Conservation (phyloP, 2,797 vertebrate genomes). For the Enteromius thamalakanensis region DNA sequence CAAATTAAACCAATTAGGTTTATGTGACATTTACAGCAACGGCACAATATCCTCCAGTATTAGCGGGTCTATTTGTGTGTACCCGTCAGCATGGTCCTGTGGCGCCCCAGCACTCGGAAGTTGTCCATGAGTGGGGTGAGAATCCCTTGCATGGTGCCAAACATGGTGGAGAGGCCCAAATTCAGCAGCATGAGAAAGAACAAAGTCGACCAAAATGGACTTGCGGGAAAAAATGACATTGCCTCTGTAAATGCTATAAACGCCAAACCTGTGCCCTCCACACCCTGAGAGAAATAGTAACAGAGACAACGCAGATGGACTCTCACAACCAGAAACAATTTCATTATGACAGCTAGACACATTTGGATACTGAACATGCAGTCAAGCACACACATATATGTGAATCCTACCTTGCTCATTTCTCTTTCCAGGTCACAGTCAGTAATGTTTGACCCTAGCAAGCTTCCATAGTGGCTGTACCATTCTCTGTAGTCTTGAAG, state of each 20-base stretch:
- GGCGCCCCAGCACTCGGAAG: slow-evolving; percentile 82
- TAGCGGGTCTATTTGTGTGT: slow-evolving; percentile 17
- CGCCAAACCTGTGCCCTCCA: slow-evolving; percentile 95
- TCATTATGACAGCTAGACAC: background rate
- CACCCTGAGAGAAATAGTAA: slow-evolving; percentile 76
- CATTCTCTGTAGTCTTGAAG: slow-evolving; percentile 78
- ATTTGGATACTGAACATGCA: background rate
- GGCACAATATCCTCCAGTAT: background rate
- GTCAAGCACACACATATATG: background rate
- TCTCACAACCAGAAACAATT: background rate
- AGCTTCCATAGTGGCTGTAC: slow-evolving; percentile 70
- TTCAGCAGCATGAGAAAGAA: slow-evolving; percentile 98
- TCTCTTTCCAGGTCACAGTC: slow-evolving; percentile 78
- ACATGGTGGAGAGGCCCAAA: slow-evolving; percentile 97
- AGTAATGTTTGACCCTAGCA: slow-evolving; percentile 70
- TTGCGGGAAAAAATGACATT: slow-evolving; percentile 94
- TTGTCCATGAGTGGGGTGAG: slow-evolving; percentile 95
- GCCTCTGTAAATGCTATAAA: slow-evolving; percentile 99
- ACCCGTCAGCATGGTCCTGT: slow-evolving; percentile 78
- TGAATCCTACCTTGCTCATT: slow-evolving; percentile 77
- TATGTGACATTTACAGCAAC: background rate
- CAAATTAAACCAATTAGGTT: slow-evolving; percentile 48
- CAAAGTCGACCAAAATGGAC: slow-evolving; percentile 96
- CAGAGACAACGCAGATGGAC: background rate
- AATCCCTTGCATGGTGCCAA: slow-evolving; percentile 97